Conservation (phyloP, 2,888 invertebrate species). For the Osmoderma eremita region DNA sequence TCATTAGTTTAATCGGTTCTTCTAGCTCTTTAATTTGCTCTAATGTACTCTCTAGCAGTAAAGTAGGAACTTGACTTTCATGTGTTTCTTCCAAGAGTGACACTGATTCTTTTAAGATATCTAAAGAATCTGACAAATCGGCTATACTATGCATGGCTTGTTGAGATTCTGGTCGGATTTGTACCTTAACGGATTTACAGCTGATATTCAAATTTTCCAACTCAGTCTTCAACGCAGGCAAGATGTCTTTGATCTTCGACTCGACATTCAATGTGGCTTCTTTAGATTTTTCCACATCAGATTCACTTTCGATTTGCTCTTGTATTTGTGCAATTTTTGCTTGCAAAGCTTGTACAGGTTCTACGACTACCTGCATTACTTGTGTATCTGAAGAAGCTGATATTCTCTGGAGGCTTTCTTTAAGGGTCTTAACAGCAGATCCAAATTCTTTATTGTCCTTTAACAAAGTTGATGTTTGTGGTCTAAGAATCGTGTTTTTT, state of each 20-base stretch:
- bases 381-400: background rate
- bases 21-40: slow-evolving; percentile 9
- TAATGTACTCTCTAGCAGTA: slow-evolving; percentile 4
- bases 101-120: background rate
- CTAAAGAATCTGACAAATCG: slow-evolving; percentile 5
- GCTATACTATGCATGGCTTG: slow-evolving; percentile 21
- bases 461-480: background rate
- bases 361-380: slow-evolving; percentile 8
- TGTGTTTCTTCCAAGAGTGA: background rate
- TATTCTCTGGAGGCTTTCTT: slow-evolving; percentile 12
- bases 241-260: no score
- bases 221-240: background rate
- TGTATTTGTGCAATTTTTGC: slow-evolving; percentile 11
- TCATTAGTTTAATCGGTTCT: slow-evolving; percentile 22
- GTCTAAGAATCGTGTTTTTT: slow-evolving; percentile 8
- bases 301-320: slow-evolving; percentile 8
- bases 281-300: background rate
- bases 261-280: no score
- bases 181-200: slow-evolving; percentile 22
- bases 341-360: slow-evolving; percentile 9
- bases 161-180: slow-evolving; percentile 9
- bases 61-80: background rate
- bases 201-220: background rate
- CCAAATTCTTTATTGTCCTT: slow-evolving; percentile 1
- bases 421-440: slow-evolving; percentile 18